Percentiles rank a stretch among this genome's conserved stretches.
These are phyloP conservation scores for Lophius piscatorius DNA, from an alignment of 2,113 vertebrate species.

Conservation along the genomic window DNA sequence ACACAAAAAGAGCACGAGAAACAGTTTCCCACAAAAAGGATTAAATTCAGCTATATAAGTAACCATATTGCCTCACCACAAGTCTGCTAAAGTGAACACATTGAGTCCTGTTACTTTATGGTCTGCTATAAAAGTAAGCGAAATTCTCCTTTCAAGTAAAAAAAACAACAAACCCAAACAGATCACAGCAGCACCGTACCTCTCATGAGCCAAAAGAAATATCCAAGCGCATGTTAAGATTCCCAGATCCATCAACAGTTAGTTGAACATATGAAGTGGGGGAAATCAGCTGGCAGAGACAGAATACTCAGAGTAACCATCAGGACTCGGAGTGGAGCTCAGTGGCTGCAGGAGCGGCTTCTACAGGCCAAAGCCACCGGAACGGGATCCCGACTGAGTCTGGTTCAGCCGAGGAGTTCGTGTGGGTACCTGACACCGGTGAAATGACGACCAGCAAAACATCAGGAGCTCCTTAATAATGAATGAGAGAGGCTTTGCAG, in stretches of 20 bases:
- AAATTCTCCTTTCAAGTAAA: constrained; percentile 35
- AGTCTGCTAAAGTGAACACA: constrained; percentile 42
- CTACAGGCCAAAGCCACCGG: constrained; percentile 31
- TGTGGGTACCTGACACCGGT: constrained; percentile 64
- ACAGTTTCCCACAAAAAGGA: constrained; percentile 5
- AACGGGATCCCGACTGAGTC: constrained; percentile 48
- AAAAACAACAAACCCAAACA: constrained; percentile 5
- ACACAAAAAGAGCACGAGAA: constrained; percentile 11
- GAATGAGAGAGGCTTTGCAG: constrained; percentile 50
- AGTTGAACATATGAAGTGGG: constrained; percentile 20
- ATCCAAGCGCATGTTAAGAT: constrained; percentile 64
- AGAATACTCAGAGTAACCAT: constrained; percentile 25
- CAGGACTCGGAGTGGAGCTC: constrained; percentile 4
- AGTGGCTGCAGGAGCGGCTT: background rate
- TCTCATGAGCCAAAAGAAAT: constrained; percentile 60
- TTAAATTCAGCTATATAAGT: constrained; percentile 48
- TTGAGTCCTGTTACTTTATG: constrained; percentile 35
- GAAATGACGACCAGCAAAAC: constrained; percentile 39
- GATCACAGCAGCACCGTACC: constrained; percentile 58
- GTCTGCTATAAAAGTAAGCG: constrained; percentile 39
- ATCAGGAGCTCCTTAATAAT: constrained; percentile 72
- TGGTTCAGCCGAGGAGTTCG: constrained; percentile 37
- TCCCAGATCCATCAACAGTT: constrained; percentile 39
- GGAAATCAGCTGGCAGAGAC: constrained; percentile 5
- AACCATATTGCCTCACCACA: constrained; percentile 44